phyloP scores from a whole-genome alignment of 2,113 vertebrate genomes.

The Pholis gunnellus region DNA sequence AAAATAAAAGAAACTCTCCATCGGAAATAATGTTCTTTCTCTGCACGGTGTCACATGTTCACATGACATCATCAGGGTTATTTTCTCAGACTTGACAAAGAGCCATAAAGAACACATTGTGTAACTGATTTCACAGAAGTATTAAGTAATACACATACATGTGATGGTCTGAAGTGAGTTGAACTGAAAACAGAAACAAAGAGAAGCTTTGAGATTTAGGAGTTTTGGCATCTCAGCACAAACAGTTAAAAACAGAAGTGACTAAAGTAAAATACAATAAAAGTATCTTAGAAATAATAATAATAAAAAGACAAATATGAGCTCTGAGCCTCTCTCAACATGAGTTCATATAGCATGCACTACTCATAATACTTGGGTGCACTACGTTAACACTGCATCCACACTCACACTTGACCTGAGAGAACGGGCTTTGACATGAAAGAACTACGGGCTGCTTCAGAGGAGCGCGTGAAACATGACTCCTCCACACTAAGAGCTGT shows the following conservation, averaged over 20 bases:
- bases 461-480: slow-evolving; percentile 70
- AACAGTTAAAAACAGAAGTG: not conserved
- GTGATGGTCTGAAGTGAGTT: not conserved
- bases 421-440: not conserved
- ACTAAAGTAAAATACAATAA: not conserved
- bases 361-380: not conserved
- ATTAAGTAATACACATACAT: not conserved
- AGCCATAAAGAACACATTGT: not conserved
- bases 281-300: not conserved
- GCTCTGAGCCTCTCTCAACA: not conserved
- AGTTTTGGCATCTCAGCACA: not conserved
- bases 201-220: not conserved
- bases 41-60: not conserved
- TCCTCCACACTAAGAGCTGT: slow-evolving; percentile 73
- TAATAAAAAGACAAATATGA: not conserved
- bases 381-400: not conserved
- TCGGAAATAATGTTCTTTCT: not conserved
- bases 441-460: slow-evolving; percentile 34
- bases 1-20: not conserved
- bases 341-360: not conserved
- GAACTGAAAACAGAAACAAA: not conserved
- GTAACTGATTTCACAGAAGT: not conserved
- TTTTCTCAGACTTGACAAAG: not conserved
- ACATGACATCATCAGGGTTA: not conserved
- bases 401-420: not conserved